A percentile compares a stretch with the other conserved stretches of the same genome.
These are phyloP conservation scores for Atta colombica DNA, from an alignment of 1,140 invertebrate genomes.

Conservation along the genomic window DNA sequence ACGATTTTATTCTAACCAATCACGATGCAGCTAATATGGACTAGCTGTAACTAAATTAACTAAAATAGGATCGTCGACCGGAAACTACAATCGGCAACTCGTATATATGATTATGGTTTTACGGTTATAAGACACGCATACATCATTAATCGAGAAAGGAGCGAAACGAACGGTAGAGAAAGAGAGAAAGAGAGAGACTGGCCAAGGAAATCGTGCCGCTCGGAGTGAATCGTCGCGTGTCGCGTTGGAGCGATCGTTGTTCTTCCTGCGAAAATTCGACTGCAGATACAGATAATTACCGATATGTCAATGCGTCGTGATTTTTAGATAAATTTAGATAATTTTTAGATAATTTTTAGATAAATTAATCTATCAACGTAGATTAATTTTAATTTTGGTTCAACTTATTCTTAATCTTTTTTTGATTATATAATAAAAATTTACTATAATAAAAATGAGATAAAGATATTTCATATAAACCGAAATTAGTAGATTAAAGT, in stretches of 20 bases:
- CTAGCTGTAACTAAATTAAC: no score
- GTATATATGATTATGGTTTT: not conserved
- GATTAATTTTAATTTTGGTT: no score
- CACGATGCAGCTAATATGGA: no score
- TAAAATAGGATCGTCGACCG: no score
- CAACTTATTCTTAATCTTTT: no score
- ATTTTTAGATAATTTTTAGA: no score
- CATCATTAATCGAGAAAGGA: conserved; percentile 78
- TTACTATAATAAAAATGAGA: no score
- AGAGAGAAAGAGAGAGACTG: conserved; percentile 27
- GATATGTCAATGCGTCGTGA: not conserved
- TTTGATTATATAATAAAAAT: no score
- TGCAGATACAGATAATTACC: conserved; percentile 15
- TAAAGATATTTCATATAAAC: no score
- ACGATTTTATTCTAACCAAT: no score
- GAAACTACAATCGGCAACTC: no score
- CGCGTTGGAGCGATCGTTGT: conserved; percentile 55
- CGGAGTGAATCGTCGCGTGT: conserved; percentile 52
- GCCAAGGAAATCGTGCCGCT: conserved; percentile 73
- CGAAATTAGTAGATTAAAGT: no score
- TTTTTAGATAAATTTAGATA: not conserved
- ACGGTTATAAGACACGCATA: conserved; percentile 67
- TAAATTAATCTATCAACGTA: not conserved
- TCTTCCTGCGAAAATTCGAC: conserved; percentile 51
- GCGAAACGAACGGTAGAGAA: conserved; percentile 70